Evolutionary conservation across 1,140 invertebrate species (phyloP).

Genomic region (Aphelenchoides besseyi): DNA sequence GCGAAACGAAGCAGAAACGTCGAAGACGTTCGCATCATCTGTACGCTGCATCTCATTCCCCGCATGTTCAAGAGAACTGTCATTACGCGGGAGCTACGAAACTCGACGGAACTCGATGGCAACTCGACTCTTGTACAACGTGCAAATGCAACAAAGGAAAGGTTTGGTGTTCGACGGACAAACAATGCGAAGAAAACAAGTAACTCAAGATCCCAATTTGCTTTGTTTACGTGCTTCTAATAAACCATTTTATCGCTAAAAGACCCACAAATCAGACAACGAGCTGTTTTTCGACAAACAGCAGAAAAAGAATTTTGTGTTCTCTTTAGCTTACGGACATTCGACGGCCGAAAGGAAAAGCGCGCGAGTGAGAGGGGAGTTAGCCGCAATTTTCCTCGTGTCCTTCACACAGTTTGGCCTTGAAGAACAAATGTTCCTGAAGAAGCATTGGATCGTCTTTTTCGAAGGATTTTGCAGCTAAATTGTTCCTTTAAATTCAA

Average conservation of each 20-base stretch:
- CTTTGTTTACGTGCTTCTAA: not conserved
- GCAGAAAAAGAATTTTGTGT: not conserved
- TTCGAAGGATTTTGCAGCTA: too few species aligned
- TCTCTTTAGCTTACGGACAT: too few species aligned
- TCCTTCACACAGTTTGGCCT: too few species aligned
- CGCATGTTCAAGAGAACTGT: conserved; percentile 22
- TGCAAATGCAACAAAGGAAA: conserved; percentile 45
- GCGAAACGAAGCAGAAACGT: conserved; percentile 9
- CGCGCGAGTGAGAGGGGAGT: too few species aligned
- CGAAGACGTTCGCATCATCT: conserved; percentile 35
- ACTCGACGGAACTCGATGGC: conserved; percentile 28
- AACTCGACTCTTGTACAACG: conserved; percentile 29
- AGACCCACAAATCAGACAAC: not conserved
- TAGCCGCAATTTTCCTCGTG: too few species aligned
- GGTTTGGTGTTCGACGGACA: conserved; percentile 31
- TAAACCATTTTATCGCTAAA: not conserved
- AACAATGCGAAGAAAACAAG: not conserved
- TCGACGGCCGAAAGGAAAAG: too few species aligned
- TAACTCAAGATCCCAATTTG: not conserved
- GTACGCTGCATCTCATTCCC: conserved; percentile 18
- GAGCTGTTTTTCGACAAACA: not conserved
- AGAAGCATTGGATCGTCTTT: too few species aligned
- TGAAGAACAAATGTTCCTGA: too few species aligned
- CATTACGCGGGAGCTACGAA: conserved; percentile 17
- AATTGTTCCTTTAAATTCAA: too few species aligned